Evolutionary conservation across 2,888 invertebrate genomes (phyloP).

Genomic region (Anaspis maculata): DNA sequence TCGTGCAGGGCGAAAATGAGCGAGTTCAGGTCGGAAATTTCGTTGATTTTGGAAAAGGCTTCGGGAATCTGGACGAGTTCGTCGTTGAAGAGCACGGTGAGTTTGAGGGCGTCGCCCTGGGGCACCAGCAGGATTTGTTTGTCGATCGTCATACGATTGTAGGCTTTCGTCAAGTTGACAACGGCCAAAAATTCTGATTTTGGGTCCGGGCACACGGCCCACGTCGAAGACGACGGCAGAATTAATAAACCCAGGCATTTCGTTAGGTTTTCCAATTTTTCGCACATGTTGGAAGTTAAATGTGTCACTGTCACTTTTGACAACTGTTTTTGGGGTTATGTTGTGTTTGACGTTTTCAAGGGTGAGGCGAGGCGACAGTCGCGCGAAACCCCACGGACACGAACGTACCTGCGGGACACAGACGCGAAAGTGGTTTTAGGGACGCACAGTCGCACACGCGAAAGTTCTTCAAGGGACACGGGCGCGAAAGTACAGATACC

Average conservation of each 20-base stretch:
- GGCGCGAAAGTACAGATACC: too few relatives aligned
- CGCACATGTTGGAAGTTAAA: too few relatives aligned
- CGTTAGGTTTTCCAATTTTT: slow-evolving; percentile 7
- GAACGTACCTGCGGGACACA: too few relatives aligned
- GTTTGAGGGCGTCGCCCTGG: slow-evolving; percentile 14
- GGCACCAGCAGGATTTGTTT: slow-evolving; percentile 21
- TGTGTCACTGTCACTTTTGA: too few relatives aligned
- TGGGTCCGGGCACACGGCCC: slow-evolving; percentile 27
- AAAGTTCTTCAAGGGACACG: too few relatives aligned
- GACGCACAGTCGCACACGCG: too few relatives aligned
- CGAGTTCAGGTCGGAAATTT: slow-evolving; percentile 21
- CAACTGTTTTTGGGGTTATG: too few relatives aligned
- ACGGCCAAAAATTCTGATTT: slow-evolving; percentile 22
- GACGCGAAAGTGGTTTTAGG: too few relatives aligned
- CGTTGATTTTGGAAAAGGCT: slow-evolving; percentile 17
- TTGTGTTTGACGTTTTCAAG: too few relatives aligned
- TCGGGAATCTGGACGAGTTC: slow-evolving; percentile 21
- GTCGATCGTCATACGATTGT: slow-evolving; percentile 19
- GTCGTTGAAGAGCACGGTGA: slow-evolving; percentile 20
- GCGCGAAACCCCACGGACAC: too few relatives aligned
- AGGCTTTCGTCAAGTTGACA: slow-evolving; percentile 18
- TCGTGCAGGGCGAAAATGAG: slow-evolving; percentile 17
- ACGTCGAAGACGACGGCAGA: slow-evolving; percentile 25
- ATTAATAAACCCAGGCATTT: slow-evolving; percentile 21
- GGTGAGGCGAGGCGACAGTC: too few relatives aligned